These are phyloP conservation scores for Peromyscus nudipes DNA, from an alignment of 2,797 vertebrate species.

Conservation along the genomic window DNA sequence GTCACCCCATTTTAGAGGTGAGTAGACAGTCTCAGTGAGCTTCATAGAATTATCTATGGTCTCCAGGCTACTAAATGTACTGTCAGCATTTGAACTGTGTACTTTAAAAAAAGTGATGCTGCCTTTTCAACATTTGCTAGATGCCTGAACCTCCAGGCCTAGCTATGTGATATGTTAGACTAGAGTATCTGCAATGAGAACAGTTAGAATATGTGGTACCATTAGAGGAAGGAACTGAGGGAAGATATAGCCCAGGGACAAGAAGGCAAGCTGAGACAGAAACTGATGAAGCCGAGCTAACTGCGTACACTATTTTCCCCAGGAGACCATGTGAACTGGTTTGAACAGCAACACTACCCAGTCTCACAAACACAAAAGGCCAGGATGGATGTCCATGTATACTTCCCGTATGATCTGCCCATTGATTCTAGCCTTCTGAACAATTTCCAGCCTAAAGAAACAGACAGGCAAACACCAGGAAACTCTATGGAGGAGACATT, in stretches of 20 bases:
- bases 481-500: background rate
- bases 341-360: background rate
- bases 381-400: background rate
- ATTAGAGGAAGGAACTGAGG: background rate
- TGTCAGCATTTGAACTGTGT: background rate
- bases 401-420: background rate
- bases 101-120: background rate
- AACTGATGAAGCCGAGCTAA: background rate
- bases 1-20: background rate
- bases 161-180: background rate
- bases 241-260: background rate
- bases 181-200: background rate
- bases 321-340: fast-evolving
- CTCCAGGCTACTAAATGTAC: background rate
- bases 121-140: background rate
- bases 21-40: background rate
- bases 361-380: fast-evolving
- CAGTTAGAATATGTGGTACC: background rate
- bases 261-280: background rate
- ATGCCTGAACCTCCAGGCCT: background rate
- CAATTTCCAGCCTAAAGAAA: background rate
- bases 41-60: background rate
- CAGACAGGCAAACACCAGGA: background rate
- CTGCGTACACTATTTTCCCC: background rate
- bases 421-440: background rate